Evolutionary conservation across 2,797 vertebrate genomes (phyloP).

Genomic region (Paedocypris micromegethes): DNA sequence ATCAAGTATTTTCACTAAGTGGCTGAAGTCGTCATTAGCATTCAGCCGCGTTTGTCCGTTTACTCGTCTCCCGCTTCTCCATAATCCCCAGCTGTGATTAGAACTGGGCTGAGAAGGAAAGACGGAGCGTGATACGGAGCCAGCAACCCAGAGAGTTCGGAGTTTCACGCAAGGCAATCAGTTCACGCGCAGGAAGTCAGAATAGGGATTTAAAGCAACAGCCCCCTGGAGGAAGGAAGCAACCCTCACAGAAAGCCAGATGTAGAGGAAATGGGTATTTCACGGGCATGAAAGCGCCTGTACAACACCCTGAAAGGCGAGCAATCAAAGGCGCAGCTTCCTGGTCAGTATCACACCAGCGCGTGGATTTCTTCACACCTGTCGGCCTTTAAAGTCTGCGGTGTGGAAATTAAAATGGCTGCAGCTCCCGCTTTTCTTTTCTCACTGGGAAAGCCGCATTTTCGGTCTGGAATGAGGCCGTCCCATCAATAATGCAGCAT

Average conservation of each 20-base stretch:
- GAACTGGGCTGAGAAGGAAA: constrained; percentile 34
- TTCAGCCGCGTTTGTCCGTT: constrained; percentile 39
- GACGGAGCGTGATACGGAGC: background rate
- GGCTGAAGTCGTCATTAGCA: constrained; percentile 46
- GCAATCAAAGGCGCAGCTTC: constrained; percentile 34
- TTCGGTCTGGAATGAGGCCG: constrained; percentile 47
- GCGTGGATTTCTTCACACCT: constrained; percentile 6
- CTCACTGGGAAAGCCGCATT: constrained; percentile 45
- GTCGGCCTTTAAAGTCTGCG: constrained; percentile 12
- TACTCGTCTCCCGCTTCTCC: constrained; percentile 32
- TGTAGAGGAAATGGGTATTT: constrained; percentile 15
- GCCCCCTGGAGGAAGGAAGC: constrained; percentile 17
- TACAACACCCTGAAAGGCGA: constrained; percentile 17
- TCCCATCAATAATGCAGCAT: constrained; percentile 50
- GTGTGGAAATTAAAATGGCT: constrained; percentile 37
- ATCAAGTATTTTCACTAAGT: constrained; percentile 4
- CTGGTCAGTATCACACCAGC: constrained; percentile 6
- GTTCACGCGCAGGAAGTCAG: constrained; percentile 29
- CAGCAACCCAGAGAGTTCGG: constrained; percentile 5
- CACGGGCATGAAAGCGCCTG: constrained; percentile 16
- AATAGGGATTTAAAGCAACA: constrained; percentile 22
- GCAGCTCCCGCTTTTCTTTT: constrained; percentile 28
- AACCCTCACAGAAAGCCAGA: constrained; percentile 4
- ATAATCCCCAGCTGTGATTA: constrained; percentile 52
- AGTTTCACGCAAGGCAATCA: constrained; percentile 35